phyloP scores from a whole-genome alignment of 2,797 vertebrate genomes.

The Mustela erminea region DNA sequence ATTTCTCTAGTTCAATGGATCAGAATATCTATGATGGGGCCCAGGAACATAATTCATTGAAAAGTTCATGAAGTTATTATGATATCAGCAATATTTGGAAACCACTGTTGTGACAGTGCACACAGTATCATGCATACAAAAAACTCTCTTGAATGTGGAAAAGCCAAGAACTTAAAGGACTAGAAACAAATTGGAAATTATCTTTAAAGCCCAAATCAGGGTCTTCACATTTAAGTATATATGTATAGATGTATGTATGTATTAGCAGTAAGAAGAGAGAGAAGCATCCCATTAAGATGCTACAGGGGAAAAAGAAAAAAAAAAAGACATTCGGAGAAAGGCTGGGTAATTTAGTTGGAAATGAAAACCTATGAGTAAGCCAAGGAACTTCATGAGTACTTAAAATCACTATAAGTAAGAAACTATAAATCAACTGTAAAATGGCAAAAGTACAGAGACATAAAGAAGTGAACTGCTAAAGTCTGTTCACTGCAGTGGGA shows the following conservation, averaged over 20 bases:
- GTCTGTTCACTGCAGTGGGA: neutral
- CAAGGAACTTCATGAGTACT: neutral
- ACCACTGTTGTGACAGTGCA: fast-evolving
- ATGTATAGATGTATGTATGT: neutral
- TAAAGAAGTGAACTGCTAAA: neutral
- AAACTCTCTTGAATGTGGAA: neutral
- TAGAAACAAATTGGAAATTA: neutral
- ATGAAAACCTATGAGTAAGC: slow-evolving; percentile 6
- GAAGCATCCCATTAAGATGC: neutral
- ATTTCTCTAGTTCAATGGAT: neutral
- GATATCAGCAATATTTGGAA: neutral
- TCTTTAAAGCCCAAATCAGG: neutral
- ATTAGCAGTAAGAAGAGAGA: neutral
- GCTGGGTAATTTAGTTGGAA: neutral
- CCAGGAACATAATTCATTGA: neutral
- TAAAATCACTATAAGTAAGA: neutral
- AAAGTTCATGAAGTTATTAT: neutral
- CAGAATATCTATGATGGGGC: neutral
- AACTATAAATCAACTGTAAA: slow-evolving; percentile 15
- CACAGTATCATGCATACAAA: neutral
- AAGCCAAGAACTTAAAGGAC: neutral
- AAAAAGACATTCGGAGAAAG: neutral
- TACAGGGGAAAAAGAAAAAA: no score
- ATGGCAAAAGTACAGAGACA: neutral
- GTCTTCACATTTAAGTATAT: neutral